These are phyloP conservation scores for Meles meles DNA, from an alignment of 2,113 vertebrate genomes.

Conservation along the genomic window DNA sequence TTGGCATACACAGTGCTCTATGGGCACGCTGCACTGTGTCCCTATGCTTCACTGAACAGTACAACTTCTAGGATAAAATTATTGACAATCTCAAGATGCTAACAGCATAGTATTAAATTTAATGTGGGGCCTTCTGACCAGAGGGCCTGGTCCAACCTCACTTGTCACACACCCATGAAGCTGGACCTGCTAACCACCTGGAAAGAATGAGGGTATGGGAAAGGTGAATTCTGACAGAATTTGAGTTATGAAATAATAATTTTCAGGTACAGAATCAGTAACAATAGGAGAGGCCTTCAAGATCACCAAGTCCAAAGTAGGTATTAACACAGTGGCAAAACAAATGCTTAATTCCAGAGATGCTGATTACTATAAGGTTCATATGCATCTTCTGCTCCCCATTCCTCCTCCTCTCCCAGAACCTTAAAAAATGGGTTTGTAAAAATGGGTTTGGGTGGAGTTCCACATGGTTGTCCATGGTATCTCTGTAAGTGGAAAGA, in stretches of 20 bases:
- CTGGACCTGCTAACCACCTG: background rate
- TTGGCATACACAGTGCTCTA: background rate
- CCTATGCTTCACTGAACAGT: background rate
- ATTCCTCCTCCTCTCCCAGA: background rate
- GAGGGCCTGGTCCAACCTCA: background rate
- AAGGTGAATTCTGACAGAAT: background rate
- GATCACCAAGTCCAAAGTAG: background rate
- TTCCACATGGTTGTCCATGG: background rate
- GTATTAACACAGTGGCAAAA: background rate
- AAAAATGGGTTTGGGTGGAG: background rate
- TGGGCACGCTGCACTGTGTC: background rate
- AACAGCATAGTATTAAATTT: background rate
- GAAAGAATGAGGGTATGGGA: background rate
- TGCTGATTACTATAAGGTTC: background rate
- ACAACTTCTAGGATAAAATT: background rate
- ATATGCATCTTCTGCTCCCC: too few relatives aligned
- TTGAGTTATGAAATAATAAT: background rate
- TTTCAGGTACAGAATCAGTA: background rate
- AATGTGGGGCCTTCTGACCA: background rate
- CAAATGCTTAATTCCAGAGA: background rate
- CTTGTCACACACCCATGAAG: background rate
- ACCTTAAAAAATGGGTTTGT: background rate
- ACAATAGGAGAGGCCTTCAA: background rate
- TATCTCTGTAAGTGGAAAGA: background rate
- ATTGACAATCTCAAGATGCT: background rate